Conservation (phyloP, 2,797 vertebrate species). For the Dromococcyx pavoninus region DNA sequence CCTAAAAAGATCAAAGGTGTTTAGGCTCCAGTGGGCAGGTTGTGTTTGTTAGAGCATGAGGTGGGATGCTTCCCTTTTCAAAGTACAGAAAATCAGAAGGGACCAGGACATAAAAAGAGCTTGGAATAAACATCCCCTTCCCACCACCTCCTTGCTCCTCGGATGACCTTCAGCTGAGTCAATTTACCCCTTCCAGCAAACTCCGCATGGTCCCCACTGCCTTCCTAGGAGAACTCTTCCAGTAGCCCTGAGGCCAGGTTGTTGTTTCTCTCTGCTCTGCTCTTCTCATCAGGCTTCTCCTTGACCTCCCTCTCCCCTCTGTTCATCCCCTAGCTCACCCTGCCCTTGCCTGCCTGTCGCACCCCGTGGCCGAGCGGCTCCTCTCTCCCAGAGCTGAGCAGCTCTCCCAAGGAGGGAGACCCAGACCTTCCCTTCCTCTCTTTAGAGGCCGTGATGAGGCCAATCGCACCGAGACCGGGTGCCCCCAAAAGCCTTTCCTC, state of each 20-base stretch:
- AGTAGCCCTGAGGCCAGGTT: no score
- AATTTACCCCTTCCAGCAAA: not conserved
- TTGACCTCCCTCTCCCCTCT: not conserved
- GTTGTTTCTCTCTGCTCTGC: no score
- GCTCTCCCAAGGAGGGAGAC: not conserved
- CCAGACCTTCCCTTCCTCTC: not conserved
- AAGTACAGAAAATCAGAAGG: not conserved
- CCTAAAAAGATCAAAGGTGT: not conserved
- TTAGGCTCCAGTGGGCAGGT: not conserved
- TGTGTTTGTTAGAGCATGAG: not conserved
- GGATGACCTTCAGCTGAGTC: not conserved
- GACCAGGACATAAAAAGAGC: not conserved
- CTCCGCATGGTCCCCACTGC: not conserved
- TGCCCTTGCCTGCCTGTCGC: not conserved
- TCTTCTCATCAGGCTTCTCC: not conserved
- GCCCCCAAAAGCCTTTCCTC: not conserved
- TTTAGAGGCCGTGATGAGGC: not conserved
- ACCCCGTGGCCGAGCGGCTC: not conserved
- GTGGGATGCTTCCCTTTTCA: not conserved
- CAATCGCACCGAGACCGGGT: not conserved
- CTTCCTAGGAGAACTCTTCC: not conserved
- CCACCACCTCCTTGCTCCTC: not conserved
- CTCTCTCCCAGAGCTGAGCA: not conserved
- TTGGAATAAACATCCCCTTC: not conserved
- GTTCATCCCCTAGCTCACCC: not conserved